Base-by-base conservation (phyloP, 2,888 invertebrate species). In the Trileptium ribeirensis region DNA sequence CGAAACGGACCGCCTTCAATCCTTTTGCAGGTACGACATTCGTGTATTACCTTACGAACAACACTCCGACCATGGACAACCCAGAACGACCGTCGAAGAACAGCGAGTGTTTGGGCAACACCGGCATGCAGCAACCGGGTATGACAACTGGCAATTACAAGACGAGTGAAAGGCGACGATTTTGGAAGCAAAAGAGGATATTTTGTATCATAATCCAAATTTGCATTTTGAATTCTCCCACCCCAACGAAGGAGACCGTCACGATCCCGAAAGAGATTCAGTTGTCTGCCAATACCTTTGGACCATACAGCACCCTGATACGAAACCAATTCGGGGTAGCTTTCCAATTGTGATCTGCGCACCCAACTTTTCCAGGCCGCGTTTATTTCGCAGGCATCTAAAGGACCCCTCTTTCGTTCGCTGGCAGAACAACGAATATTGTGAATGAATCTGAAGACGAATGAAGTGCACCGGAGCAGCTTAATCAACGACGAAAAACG, bases 71-170 rank as follows among this genome's bases (percentile, higher is more conserved):
- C 77, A 37, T 39, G 36, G 3, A 24, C 38, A 75, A 75, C 38
- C 77, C 77, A 75, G 36, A 38, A 38, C 8, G 15, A 3, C n/a
- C n/a, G 34, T 34, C 77, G 31, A 2, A 75, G 39, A 29, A 38
- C 37, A n/a, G 37, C n/a, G 3, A 75, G 39, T 3, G 77, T 75
- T 15, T 75, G 77, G n/a, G 34, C n/a, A 8, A 75, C 77, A 24
- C 77, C 77, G n/a, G 77, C 77, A 38, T 75, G 77, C n/a, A 75
- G 36, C 31, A 75, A 36, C 15, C 37, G 3, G 24, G 24, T n/a
- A 39, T 75, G 77, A 37, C 34, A 33, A 8, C 39, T 38, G 15
- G 8, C n/a, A 75, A 75, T 75, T 8, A 75, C 37, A n/a, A 75
- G 31, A 29, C 29, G n/a, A 19, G 77, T 75, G 38, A 75, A 75